Conservation (phyloP, 2,113 vertebrate species). For the Ophiodon elongatus region DNA sequence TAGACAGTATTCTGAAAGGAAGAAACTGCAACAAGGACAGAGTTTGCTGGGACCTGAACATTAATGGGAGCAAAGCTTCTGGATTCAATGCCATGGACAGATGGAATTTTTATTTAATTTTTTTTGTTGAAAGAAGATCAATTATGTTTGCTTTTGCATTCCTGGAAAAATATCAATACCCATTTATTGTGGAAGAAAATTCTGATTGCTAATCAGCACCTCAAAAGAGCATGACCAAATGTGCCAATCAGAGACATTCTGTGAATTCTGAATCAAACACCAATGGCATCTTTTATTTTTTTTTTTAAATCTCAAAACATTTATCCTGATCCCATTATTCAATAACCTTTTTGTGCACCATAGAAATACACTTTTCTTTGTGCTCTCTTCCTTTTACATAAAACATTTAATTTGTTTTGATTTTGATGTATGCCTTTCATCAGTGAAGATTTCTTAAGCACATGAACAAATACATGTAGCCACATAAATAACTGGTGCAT, state of each 20-base stretch:
- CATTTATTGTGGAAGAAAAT: slow-evolving; percentile 32
- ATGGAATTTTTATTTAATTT: slow-evolving; percentile 6
- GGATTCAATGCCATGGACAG: not conserved
- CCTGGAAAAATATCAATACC: slow-evolving; percentile 47
- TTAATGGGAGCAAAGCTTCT: not conserved
- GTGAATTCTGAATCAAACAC: slow-evolving; percentile 47
- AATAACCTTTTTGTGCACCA: slow-evolving; percentile 3
- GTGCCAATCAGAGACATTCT: slow-evolving; percentile 21
- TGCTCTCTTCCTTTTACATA: not conserved
- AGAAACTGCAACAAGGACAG: not conserved
- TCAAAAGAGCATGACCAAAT: slow-evolving; percentile 41
- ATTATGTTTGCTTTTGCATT: slow-evolving; percentile 35
- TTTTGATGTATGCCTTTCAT: not conserved
- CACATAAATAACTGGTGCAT: slow-evolving; percentile 32
- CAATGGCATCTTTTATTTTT: slow-evolving; percentile 23
- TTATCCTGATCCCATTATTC: slow-evolving; percentile 2
- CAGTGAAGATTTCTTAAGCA: not conserved
- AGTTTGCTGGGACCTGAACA: not conserved
- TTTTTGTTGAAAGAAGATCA: slow-evolving; percentile 40
- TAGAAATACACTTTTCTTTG: not conserved
- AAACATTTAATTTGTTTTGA: not conserved
- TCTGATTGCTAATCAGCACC: slow-evolving; percentile 38
- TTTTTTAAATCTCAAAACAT: slow-evolving; percentile 19
- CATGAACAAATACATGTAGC: slow-evolving; percentile 11
- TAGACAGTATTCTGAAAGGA: not conserved